These are phyloP conservation scores for Latrodectus elegans DNA, from an alignment of 2,888 invertebrate genomes.

Conservation along the genomic window DNA sequence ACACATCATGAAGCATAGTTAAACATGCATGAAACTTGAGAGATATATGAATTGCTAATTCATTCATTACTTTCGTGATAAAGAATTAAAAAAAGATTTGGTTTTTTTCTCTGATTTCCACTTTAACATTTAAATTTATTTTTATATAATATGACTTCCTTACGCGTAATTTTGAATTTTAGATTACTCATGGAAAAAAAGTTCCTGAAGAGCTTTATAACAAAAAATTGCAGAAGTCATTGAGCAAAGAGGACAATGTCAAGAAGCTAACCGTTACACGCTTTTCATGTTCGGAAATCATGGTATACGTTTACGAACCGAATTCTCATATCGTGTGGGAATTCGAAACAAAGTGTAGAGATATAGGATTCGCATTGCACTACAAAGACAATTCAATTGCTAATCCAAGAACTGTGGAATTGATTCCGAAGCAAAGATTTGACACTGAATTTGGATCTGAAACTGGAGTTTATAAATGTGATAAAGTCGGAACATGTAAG, in stretches of 20 bases:
- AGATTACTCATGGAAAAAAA: conserved; percentile 22
- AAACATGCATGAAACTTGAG: too few species aligned
- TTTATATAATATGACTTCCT: too few species aligned
- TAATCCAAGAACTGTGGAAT: conserved; percentile 1
- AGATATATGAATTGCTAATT: too few species aligned
- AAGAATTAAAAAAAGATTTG: too few species aligned
- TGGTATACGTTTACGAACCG: background rate
- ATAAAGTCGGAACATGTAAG: conserved; percentile 38
- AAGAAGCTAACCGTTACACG: conserved; percentile 12
- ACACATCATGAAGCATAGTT: too few species aligned
- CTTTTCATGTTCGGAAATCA: conserved; percentile 2
- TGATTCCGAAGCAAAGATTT: conserved; percentile 31
- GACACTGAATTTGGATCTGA: conserved; percentile 27
- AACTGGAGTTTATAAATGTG: conserved; percentile 19
- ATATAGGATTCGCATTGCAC: conserved; percentile 39
- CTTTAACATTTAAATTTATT: too few species aligned
- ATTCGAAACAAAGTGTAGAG: conserved; percentile 38
- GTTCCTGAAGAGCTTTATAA: conserved; percentile 19
- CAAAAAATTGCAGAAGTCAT: background rate
- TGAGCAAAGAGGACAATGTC: background rate
- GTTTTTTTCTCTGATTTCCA: too few species aligned
- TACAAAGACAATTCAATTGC: background rate
- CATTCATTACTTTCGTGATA: too few species aligned
- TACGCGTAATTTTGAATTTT: too few species aligned
- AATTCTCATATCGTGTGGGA: conserved; percentile 40